A percentile compares a stretch with the other conserved stretches of the same genome.
Evolutionary conservation across 35 echinoderm and acorn worm species (phyloP).

Genomic region (Hemicentrotus pulcherrimus): DNA sequence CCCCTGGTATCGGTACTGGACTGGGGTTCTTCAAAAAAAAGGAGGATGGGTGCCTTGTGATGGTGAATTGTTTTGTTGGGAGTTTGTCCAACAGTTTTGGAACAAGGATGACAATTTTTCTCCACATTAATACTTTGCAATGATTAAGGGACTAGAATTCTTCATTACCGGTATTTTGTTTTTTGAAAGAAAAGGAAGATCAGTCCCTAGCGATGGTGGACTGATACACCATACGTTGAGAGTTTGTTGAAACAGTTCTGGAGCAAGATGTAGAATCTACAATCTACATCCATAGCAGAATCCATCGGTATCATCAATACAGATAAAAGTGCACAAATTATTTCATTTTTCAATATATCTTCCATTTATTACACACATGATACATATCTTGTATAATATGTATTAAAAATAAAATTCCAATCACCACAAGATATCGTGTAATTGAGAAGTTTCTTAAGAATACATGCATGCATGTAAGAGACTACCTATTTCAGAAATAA

Average conservation of each 20-base stretch:
- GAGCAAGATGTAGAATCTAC: neutral
- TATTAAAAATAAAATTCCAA: neutral
- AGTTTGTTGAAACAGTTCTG: neutral
- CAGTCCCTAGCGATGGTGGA: no score
- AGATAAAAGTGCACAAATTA: neutral
- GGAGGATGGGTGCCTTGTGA: neutral
- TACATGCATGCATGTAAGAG: neutral
- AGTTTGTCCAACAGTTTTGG: constrained; percentile 25
- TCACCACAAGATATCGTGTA: neutral
- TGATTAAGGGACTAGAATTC: neutral
- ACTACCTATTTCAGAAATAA: neutral
- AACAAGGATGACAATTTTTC: neutral
- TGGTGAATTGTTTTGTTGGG: constrained; percentile 11
- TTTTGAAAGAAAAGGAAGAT: no score
- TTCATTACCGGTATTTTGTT: neutral
- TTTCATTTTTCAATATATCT: neutral
- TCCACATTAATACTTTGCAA: neutral
- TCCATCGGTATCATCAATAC: neutral
- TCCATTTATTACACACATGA: neutral
- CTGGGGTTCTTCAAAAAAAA: neutral
- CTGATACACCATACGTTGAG: no score
- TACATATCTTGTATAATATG: neutral
- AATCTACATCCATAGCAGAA: neutral
- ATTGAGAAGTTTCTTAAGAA: neutral
- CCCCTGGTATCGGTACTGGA: constrained; percentile 8